These are phyloP conservation scores for Netelia melanura DNA, from an alignment of 2,888 invertebrate genomes.

Conservation along the genomic window DNA sequence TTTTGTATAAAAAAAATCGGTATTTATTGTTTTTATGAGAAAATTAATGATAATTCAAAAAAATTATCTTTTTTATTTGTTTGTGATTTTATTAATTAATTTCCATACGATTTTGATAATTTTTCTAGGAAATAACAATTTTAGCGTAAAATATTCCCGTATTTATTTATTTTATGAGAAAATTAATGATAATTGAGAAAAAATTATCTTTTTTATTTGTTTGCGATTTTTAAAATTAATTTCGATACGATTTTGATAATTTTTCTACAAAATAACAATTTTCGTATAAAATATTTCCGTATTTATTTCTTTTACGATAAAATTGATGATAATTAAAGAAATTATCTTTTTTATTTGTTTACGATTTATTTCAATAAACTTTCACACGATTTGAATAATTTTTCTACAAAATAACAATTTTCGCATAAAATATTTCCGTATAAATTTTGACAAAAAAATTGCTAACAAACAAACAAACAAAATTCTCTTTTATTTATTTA, in stretches of 20 bases:
- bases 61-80: not conserved
- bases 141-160: no score
- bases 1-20: no score
- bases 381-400: not conserved
- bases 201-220: not conserved
- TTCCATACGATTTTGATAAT: not conserved
- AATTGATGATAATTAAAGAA: no score
- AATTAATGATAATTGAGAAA: no score
- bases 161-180: no score
- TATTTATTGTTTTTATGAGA: no score
- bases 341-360: not conserved
- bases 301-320: no score
- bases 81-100: not conserved
- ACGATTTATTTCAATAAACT: not conserved
- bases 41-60: no score
- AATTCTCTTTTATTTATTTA: not conserved
- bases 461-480: no score
- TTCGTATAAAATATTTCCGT: no score
- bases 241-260: not conserved
- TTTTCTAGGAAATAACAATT: not conserved
- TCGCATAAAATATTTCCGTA: no score
- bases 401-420: not conserved
- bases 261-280: not conserved
- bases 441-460: no score
- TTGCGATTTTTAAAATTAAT: not conserved